Conservation (phyloP, 1,140 invertebrate genomes). For the Littorina saxatilis region DNA sequence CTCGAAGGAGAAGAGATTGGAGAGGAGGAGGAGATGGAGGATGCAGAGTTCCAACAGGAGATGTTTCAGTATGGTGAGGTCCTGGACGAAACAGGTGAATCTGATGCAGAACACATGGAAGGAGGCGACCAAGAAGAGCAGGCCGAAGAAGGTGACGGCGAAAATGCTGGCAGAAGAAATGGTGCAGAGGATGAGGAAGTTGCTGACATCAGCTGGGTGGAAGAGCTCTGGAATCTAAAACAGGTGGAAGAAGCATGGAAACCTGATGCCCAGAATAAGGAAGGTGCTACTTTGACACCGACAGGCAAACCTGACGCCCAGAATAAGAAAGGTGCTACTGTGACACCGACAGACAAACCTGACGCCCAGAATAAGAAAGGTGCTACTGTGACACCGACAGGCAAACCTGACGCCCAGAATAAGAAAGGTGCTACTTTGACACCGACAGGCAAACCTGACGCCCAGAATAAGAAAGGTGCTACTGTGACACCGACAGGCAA, state of each 20-base stretch:
- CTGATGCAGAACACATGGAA: neutral
- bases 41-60: neutral
- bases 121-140: neutral
- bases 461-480: no score
- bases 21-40: neutral
- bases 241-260: neutral
- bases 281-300: no score
- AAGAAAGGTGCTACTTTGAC: neutral
- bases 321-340: no score
- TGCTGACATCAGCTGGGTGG: neutral
- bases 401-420: neutral
- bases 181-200: conserved; percentile 5
- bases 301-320: no score
- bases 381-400: neutral
- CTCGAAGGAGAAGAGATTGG: neutral
- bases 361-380: neutral
- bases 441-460: no score
- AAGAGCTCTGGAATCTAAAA: neutral
- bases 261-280: neutral
- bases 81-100: neutral
- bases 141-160: neutral
- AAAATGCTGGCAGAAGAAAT: neutral
- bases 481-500: no score
- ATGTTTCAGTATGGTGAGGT: neutral
- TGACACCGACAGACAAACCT: no score